Evolutionary conservation across 2,797 vertebrate species (phyloP).

Genomic region (Onychomys leucogaster): DNA sequence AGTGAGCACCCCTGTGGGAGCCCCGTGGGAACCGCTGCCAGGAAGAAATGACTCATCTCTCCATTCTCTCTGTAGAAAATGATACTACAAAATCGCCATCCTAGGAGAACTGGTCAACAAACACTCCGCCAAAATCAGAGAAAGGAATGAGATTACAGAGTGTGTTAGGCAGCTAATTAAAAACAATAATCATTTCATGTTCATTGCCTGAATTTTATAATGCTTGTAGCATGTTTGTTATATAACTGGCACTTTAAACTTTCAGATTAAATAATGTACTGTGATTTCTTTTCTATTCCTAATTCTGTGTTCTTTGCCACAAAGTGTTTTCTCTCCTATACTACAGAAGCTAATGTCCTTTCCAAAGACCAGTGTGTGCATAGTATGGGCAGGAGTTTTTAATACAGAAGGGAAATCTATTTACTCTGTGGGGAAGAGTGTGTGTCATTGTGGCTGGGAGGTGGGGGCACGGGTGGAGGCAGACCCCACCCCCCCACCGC

Average conservation of each 20-base stretch:
- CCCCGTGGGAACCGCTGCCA: neutral
- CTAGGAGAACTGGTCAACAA: conserved; percentile 21
- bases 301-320: conserved; percentile 28
- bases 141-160: conserved; percentile 30
- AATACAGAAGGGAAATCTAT: neutral
- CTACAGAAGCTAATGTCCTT: too few species aligned
- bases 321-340: too few species aligned
- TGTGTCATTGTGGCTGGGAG: neutral
- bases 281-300: conserved; percentile 28
- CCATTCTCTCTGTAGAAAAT: conserved; percentile 19
- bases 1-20: neutral
- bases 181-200: conserved; percentile 60
- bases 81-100: conserved; percentile 25
- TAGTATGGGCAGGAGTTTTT: neutral
- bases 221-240: conserved; percentile 41
- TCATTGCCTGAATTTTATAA: conserved; percentile 45
- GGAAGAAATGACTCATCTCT: conserved; percentile 45
- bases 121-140: conserved; percentile 48
- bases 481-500: neutral
- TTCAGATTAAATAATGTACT: conserved; percentile 15
- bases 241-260: conserved; percentile 24
- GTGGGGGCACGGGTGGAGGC: neutral
- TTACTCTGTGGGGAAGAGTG: neutral
- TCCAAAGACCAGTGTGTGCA: too few species aligned
- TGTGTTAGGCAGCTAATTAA: conserved; percentile 54